A percentile compares a stretch with the other conserved stretches of the same genome.
Evolutionary conservation across 2,113 vertebrate genomes (phyloP).

Genomic region (Aepyceros melampus): DNA sequence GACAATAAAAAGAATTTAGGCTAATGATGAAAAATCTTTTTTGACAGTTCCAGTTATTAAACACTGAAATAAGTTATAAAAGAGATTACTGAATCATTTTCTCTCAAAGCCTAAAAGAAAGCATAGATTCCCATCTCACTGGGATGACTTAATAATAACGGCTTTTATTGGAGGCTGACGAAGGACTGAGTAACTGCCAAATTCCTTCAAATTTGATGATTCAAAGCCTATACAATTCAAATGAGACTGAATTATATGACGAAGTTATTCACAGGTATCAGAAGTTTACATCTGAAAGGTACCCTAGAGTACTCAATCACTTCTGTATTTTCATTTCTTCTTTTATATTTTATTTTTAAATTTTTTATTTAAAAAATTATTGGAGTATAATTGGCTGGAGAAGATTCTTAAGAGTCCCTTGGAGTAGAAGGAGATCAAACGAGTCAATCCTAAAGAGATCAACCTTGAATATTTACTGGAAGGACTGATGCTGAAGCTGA

Average conservation of each 20-base stretch:
- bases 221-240: conserved; percentile 3
- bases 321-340: neutral
- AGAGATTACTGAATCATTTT: conserved; percentile 58
- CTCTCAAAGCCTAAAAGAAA: conserved; percentile 46
- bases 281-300: neutral
- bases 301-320: neutral
- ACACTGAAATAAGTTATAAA: conserved; percentile 58
- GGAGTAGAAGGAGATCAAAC: neutral
- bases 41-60: conserved; percentile 57
- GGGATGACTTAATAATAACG: conserved; percentile 34
- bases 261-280: neutral
- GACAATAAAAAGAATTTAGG: conserved; percentile 51
- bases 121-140: conserved; percentile 33
- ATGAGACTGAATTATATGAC: conserved; percentile 17
- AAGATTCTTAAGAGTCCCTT: neutral
- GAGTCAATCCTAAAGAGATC: neutral
- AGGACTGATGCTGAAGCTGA: neutral
- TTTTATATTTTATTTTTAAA: neutral
- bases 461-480: neutral
- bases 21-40: conserved; percentile 54
- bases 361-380: neutral
- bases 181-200: conserved; percentile 31
- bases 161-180: conserved; percentile 44
- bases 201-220: conserved; percentile 58
- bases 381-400: neutral